Evolutionary conservation across 1,140 invertebrate genomes (phyloP).

Genomic region (Metaphire vulgaris): DNA sequence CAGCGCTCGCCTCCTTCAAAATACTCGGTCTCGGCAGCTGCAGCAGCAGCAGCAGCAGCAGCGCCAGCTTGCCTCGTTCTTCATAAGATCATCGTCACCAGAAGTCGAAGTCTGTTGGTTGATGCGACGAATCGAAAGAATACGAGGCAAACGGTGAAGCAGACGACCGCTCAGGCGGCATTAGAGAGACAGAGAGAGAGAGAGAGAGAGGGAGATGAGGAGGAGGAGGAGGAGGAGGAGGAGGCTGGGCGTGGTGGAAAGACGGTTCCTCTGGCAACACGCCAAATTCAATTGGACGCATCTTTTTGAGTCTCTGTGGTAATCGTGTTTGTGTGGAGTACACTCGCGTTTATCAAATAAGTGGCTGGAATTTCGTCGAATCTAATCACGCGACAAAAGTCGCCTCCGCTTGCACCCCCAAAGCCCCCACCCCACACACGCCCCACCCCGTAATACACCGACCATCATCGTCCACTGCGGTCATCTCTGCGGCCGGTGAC

Average conservation of each 20-base stretch:
- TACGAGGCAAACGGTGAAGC: no score
- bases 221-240: background rate
- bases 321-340: background rate
- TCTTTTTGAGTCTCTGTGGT: background rate
- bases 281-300: conserved; percentile 1
- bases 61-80: no score
- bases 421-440: no score
- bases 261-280: background rate
- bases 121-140: no score
- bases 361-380: background rate
- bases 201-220: background rate
- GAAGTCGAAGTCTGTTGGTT: no score
- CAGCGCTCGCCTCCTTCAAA: background rate
- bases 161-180: no score
- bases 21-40: background rate
- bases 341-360: conserved; percentile 1
- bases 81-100: no score
- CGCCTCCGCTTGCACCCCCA: no score
- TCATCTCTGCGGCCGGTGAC: background rate
- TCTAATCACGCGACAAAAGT: background rate
- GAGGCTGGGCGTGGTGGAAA: background rate
- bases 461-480: no score
- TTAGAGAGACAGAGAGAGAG: background rate
- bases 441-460: no score
- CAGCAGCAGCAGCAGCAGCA: no score